Conservation (phyloP, 2,113 vertebrate genomes). For the Paralichthys olivaceus region DNA sequence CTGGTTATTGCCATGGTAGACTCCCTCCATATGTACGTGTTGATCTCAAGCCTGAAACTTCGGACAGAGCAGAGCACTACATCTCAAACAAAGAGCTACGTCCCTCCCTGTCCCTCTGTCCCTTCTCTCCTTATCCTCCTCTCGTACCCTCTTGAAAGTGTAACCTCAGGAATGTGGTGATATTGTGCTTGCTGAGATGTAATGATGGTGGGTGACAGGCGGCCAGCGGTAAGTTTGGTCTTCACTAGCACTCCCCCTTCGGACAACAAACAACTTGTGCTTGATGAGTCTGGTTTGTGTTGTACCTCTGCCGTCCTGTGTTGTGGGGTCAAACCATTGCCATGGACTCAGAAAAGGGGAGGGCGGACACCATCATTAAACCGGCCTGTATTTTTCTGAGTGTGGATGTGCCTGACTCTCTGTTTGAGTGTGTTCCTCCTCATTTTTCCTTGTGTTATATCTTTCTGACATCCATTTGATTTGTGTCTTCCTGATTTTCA, state of each 20-base stretch:
- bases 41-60: slow-evolving; percentile 41
- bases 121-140: slow-evolving; percentile 37
- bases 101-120: slow-evolving; percentile 49
- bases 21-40: slow-evolving; percentile 47
- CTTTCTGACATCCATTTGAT: slow-evolving; percentile 65
- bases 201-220: slow-evolving; percentile 83
- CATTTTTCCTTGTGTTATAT: slow-evolving; percentile 68
- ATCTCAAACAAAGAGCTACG: slow-evolving; percentile 62
- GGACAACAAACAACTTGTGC: slow-evolving; percentile 38
- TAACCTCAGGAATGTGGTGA: slow-evolving; percentile 78
- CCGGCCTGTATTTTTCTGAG: slow-evolving; percentile 68
- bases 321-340: slow-evolving; percentile 69
- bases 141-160: slow-evolving; percentile 64
- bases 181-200: slow-evolving; percentile 82
- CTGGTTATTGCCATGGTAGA: slow-evolving; percentile 49
- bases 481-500: slow-evolving; percentile 44
- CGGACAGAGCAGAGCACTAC: slow-evolving; percentile 54
- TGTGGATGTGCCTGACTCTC: slow-evolving; percentile 39
- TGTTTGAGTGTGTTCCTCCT: slow-evolving; percentile 58
- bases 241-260: slow-evolving; percentile 74
- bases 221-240: slow-evolving; percentile 78
- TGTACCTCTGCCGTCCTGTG: slow-evolving; percentile 69
- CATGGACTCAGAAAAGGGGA: slow-evolving; percentile 67
- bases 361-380: slow-evolving; percentile 78
- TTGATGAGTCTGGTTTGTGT: slow-evolving; percentile 71